Percentiles rank a stretch among this genome's conserved stretches.
Evolutionary conservation across 1,140 invertebrate species (phyloP).

Genomic region (Andricus grossulariae): DNA sequence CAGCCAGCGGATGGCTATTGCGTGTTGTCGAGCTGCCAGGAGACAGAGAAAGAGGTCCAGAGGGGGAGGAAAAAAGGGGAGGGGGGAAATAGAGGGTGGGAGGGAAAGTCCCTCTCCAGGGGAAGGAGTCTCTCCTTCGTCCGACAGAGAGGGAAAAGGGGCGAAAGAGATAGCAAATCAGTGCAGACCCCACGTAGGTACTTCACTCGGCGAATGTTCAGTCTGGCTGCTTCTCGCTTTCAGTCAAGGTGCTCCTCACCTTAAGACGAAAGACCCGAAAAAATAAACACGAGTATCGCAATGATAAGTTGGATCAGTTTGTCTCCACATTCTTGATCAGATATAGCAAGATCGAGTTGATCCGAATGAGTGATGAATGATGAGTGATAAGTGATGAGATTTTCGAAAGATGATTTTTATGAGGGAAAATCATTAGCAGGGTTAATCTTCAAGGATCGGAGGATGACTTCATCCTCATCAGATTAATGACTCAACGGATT

Average conservation of each 20-base stretch:
- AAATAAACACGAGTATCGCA: background rate
- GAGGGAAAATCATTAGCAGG: no score
- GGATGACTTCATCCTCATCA: no score
- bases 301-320: no score
- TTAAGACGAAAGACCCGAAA: background rate
- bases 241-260: constrained; percentile 11
- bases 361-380: no score
- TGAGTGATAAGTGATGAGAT: no score
- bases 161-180: constrained; percentile 38
- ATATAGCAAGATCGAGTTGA: no score
- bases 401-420: no score
- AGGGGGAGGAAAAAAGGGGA: constrained; percentile 9
- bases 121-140: background rate
- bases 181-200: constrained; percentile 38
- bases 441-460: no score
- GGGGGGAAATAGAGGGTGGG: constrained; percentile 21
- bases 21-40: constrained; percentile 32
- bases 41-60: constrained; percentile 19
- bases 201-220: constrained; percentile 49
- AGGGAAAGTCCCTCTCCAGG: constrained; percentile 13
- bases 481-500: background rate
- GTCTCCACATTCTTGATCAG: no score
- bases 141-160: constrained; percentile 5
- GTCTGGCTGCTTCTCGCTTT: constrained; percentile 26
- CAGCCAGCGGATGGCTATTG: constrained; percentile 28